Conservation (phyloP, 92 coral and sea anemone genomes). For the Paragorgia papillata region DNA sequence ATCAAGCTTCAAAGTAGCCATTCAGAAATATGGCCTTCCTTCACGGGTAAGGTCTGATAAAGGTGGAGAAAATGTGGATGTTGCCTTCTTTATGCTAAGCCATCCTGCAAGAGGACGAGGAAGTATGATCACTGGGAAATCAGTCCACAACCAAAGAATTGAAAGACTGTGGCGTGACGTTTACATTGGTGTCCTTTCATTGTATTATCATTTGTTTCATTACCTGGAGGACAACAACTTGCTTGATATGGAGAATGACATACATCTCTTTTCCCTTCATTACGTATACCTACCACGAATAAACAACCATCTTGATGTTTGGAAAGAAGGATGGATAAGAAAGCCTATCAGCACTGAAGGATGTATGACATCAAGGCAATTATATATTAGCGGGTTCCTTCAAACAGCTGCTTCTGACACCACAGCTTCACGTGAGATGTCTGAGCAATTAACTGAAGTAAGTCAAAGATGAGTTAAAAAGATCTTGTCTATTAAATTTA, state of each 20-base stretch:
- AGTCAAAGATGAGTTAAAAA: background rate
- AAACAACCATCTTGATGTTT: constrained; percentile 54
- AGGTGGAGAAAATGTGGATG: constrained; percentile 48
- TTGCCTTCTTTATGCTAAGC: constrained; percentile 55
- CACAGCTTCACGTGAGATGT: constrained; percentile 2
- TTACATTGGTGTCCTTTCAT: constrained; percentile 47
- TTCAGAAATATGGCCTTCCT: constrained; percentile 55
- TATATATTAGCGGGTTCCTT: constrained; percentile 61
- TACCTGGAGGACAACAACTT: constrained; percentile 45
- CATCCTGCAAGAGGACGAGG: constrained; percentile 66
- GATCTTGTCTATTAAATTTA: background rate
- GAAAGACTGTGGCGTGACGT: constrained; percentile 65
- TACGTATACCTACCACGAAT: constrained; percentile 60
- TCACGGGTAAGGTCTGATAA: no score
- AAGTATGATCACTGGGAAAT: constrained; percentile 63
- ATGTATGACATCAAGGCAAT: constrained; percentile 54
- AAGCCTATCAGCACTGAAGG: constrained; percentile 69
- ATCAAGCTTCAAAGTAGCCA: constrained; percentile 53
- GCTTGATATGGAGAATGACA: constrained; percentile 42
- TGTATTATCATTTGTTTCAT: constrained; percentile 50
- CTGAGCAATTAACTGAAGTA: background rate
- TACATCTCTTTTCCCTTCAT: constrained; percentile 54
- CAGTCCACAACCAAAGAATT: no score
- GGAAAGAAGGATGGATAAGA: constrained; percentile 60
- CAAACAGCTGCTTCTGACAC: constrained; percentile 1